Evolutionary conservation across 2,797 vertebrate genomes (phyloP).

Genomic region (Vireo griseus): DNA sequence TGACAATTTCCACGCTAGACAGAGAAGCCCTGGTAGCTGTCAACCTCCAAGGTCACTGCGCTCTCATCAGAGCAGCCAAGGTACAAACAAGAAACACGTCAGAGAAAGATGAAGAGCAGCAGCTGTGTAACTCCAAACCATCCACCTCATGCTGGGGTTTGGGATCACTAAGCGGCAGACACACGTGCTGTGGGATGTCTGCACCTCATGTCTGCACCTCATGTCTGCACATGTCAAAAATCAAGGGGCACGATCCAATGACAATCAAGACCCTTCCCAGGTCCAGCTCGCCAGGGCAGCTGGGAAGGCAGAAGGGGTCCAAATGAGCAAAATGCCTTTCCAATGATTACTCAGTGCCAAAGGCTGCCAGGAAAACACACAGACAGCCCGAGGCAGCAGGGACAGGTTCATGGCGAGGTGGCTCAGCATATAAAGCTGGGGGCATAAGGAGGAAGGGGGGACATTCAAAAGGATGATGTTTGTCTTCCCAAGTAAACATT

Average conservation of each 20-base stretch:
- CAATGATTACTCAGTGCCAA: neutral
- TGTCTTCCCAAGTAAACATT: neutral
- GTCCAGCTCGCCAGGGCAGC: neutral
- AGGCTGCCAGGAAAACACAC: neutral
- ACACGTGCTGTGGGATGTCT: neutral
- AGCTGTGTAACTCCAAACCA: conserved; percentile 21
- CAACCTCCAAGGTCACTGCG: neutral
- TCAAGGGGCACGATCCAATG: neutral
- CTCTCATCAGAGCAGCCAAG: neutral
- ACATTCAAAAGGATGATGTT: neutral
- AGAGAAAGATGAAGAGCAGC: conserved; percentile 28
- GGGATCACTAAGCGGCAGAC: neutral
- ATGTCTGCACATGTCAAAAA: neutral
- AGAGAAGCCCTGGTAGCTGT: neutral
- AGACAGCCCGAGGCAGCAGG: neutral
- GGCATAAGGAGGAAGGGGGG: neutral
- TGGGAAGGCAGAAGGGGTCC: neutral
- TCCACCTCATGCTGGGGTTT: fast-evolving
- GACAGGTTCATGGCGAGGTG: neutral
- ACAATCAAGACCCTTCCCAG: neutral
- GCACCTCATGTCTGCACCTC: neutral
- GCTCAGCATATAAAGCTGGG: neutral
- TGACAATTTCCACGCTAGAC: neutral
- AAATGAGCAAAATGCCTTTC: neutral
- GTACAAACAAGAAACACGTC: neutral